Conservation (phyloP, 1,140 invertebrate species). For the Wiebesia pumilae region DNA sequence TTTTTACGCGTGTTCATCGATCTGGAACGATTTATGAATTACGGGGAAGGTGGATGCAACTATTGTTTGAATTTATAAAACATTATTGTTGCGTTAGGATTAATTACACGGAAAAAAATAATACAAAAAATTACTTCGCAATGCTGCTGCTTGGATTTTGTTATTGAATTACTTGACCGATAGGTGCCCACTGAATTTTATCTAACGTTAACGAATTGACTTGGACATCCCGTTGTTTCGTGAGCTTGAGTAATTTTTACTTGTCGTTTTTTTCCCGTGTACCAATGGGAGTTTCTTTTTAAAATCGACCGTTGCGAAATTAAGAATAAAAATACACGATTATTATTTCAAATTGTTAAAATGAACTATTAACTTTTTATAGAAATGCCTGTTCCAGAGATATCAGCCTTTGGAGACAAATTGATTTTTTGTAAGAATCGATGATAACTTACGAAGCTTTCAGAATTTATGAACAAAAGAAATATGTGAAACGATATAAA, state of each 20-base stretch:
- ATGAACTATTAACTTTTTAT: constrained; percentile 25
- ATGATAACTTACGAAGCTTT: constrained; percentile 8
- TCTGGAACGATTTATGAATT: not conserved
- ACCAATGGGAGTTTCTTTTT: not conserved
- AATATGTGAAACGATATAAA: not conserved
- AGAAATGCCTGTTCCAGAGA: constrained; percentile 28
- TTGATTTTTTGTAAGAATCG: constrained; percentile 16
- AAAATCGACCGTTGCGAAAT: not conserved
- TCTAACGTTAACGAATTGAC: not conserved
- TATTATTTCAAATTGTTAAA: constrained; percentile 17
- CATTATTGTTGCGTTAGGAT: not conserved
- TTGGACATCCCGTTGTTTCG: not conserved
- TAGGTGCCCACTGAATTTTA: not conserved
- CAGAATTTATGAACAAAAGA: not conserved
- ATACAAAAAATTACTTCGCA: not conserved
- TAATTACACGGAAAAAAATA: constrained; percentile 4
- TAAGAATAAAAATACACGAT: not conserved
- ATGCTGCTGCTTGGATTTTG: not conserved
- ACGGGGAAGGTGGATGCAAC: not conserved
- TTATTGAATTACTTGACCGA: not conserved
- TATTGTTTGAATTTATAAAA: not conserved
- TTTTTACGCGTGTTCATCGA: not conserved
- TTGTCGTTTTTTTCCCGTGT: not conserved
- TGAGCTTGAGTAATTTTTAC: not conserved
- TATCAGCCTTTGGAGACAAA: constrained; percentile 18